Conservation (phyloP, 2,113 vertebrate species). For the Hemibagrus wyckioides region DNA sequence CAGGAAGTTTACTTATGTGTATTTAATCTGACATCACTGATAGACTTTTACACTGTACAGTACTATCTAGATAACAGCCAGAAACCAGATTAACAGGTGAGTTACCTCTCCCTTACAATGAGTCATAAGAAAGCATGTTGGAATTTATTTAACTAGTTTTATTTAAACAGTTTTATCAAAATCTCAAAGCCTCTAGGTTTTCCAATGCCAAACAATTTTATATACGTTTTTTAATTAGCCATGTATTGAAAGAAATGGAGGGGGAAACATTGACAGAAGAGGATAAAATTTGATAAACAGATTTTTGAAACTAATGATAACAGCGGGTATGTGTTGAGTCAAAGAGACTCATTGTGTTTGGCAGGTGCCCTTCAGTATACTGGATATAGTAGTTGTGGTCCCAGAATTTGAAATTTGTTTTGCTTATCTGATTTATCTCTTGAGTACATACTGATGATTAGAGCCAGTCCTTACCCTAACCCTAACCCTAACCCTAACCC, state of each 20-base stretch:
- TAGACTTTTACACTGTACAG: neutral
- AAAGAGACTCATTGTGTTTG: neutral
- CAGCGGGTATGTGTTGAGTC: neutral
- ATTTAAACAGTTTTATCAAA: neutral
- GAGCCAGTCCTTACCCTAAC: no score
- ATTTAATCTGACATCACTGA: conserved; percentile 6
- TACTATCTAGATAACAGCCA: neutral
- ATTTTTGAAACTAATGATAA: neutral
- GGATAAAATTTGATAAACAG: neutral
- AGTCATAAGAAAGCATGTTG: neutral
- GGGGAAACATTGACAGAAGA: neutral
- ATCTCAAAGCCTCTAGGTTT: neutral
- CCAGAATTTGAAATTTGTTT: neutral
- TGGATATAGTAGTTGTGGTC: neutral
- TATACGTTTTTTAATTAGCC: neutral
- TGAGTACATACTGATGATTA: neutral
- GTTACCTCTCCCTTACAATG: neutral
- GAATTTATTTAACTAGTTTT: neutral
- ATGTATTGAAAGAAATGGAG: neutral
- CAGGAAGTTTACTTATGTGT: conserved; percentile 28
- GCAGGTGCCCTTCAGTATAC: neutral
- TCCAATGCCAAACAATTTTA: neutral
- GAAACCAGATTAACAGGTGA: neutral
- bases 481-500: no score
- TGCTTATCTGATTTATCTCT: neutral